Conservation (phyloP, 1,140 invertebrate species). For the Bombus pyrosoma region DNA sequence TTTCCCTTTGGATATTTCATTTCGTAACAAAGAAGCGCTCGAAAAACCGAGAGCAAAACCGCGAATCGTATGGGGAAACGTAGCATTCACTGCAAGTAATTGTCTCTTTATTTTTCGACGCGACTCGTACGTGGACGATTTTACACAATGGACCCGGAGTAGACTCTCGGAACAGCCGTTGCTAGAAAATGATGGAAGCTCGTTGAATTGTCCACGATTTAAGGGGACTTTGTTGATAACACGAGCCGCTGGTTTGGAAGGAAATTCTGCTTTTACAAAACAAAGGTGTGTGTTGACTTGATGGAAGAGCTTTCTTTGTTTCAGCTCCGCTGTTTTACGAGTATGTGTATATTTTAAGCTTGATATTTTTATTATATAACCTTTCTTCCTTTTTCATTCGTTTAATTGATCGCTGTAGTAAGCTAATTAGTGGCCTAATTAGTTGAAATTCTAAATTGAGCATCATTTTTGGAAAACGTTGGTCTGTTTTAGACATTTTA, state of each 20-base stretch:
- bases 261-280: neutral
- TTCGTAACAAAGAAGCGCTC: neutral
- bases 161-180: neutral
- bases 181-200: slow-evolving; percentile 4
- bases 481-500: too few species aligned
- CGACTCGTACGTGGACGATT: neutral
- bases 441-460: too few species aligned
- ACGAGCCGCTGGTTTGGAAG: neutral
- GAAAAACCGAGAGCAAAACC: neutral
- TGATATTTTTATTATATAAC: neutral
- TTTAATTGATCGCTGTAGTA: neutral
- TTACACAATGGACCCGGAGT: neutral
- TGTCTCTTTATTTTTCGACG: neutral
- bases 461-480: too few species aligned
- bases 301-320: neutral
- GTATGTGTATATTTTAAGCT: neutral
- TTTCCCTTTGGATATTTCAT: neutral
- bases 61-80: neutral
- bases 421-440: too few species aligned
- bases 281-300: neutral
- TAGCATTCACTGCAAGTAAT: neutral
- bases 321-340: neutral
- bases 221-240: neutral
- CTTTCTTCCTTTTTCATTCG: neutral
- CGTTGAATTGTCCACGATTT: neutral